Conservation (phyloP, 2,797 vertebrate species). For the Onychomys torridus region DNA sequence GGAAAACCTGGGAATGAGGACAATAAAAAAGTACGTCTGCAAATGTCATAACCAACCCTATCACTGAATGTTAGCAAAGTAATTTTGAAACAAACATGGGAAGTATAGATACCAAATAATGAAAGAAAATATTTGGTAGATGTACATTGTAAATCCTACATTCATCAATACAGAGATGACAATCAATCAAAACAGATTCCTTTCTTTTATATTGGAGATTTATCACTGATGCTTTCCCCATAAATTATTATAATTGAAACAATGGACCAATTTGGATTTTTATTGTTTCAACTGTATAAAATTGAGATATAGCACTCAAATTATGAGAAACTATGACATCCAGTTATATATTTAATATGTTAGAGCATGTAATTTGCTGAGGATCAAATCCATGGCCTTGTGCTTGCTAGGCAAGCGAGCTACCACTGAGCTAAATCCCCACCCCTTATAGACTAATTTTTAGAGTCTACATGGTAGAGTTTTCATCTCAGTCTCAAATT, state of each 20-base stretch:
- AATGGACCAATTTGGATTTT: background rate
- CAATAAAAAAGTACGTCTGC: background rate
- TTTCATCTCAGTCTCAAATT: background rate
- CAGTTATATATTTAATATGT: background rate
- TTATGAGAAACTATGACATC: background rate
- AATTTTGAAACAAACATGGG: background rate
- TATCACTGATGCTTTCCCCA: background rate
- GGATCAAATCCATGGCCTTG: too few species aligned
- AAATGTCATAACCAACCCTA: background rate
- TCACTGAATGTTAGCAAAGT: background rate
- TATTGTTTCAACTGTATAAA: background rate
- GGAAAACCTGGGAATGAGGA: background rate
- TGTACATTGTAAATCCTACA: background rate
- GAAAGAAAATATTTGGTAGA: background rate
- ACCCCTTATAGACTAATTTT: background rate
- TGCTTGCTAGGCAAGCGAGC: too few species aligned
- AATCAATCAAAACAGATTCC: background rate
- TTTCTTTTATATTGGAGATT: background rate
- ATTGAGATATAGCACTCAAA: background rate
- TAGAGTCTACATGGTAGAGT: background rate
- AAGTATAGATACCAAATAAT: background rate
- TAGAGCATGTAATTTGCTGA: background rate
- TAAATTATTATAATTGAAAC: background rate
- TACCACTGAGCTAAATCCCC: too few species aligned
- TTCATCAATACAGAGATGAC: background rate